Conservation (phyloP, 2,888 invertebrate genomes). For the Meteorus colon region DNA sequence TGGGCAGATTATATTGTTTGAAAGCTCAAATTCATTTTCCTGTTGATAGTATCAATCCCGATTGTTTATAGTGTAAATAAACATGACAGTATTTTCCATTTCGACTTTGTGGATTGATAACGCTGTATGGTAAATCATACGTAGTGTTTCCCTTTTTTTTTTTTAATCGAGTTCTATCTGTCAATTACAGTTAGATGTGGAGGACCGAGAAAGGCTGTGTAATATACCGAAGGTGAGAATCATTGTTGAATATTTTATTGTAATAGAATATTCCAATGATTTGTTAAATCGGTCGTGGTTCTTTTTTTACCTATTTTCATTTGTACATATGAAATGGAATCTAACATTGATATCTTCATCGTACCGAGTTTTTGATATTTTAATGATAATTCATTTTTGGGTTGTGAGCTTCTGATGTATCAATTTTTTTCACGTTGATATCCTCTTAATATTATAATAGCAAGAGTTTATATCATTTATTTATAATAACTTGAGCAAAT, state of each 20-base stretch:
- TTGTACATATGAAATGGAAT: not conserved
- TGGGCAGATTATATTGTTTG: not conserved
- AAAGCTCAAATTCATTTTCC: not conserved
- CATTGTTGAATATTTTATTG: slow-evolving; percentile 25
- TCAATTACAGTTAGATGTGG: slow-evolving; percentile 72
- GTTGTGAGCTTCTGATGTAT: slow-evolving; percentile 19
- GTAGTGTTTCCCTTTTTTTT: slow-evolving; percentile 48
- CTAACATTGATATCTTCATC: not conserved
- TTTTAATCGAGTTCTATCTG: slow-evolving; percentile 70
- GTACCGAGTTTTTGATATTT: too few species aligned
- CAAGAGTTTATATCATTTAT: not conserved
- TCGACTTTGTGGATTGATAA: not conserved
- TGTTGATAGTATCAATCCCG: not conserved
- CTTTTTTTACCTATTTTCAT: not conserved
- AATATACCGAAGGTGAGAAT: slow-evolving; percentile 72
- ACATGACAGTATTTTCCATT: too few species aligned
- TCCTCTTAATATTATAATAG: not conserved
- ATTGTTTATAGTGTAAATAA: too few species aligned
- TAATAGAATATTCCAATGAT: slow-evolving; percentile 23
- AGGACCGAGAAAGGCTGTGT: slow-evolving; percentile 73
- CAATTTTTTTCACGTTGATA: not conserved
- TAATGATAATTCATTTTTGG: slow-evolving; percentile 29
- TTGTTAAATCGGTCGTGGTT: slow-evolving; percentile 26
- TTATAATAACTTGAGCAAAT: not conserved
- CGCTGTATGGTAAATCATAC: not conserved